A percentile compares a stretch with the other conserved stretches of the same genome.
phyloP scores from a whole-genome alignment of 2,113 vertebrate species.

The Nanorana parkeri region DNA sequence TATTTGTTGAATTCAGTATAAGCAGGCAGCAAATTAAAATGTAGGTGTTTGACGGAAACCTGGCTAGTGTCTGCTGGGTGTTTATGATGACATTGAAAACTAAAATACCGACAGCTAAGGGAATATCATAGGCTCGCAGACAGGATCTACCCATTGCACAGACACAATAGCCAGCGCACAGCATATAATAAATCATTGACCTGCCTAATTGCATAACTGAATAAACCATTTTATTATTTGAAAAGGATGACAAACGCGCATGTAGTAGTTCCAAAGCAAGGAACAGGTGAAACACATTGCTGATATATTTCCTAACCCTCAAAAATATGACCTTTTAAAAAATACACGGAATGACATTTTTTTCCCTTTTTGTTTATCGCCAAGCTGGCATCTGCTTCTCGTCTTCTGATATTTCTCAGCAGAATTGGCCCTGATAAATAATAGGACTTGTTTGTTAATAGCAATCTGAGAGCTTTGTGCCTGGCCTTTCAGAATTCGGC shows the following conservation, averaged over 20 bases:
- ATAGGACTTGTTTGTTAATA: slow-evolving; percentile 27
- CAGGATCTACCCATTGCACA: slow-evolving; percentile 2
- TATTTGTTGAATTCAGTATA: slow-evolving; percentile 28
- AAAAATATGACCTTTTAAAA: slow-evolving; percentile 55
- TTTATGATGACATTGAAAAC: slow-evolving; percentile 17
- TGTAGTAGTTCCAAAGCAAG: slow-evolving; percentile 9
- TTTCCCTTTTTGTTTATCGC: slow-evolving; percentile 42
- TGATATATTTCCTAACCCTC: slow-evolving; percentile 42
- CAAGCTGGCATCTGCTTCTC: slow-evolving; percentile 34
- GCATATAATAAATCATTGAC: slow-evolving; percentile 48
- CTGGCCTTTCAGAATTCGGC: slow-evolving; percentile 30
- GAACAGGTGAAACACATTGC: slow-evolving; percentile 45
- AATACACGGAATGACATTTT: slow-evolving; percentile 52
- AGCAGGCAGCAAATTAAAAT: slow-evolving; percentile 37
- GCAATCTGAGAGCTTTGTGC: slow-evolving; percentile 9
- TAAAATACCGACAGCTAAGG: slow-evolving; percentile 25
- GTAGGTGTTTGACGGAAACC: slow-evolving; percentile 29
- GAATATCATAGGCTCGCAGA: slow-evolving; percentile 26
- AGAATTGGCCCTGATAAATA: slow-evolving; percentile 47
- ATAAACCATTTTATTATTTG: slow-evolving; percentile 38
- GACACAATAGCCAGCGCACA: slow-evolving; percentile 15
- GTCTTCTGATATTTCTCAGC: slow-evolving; percentile 46
- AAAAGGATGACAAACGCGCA: slow-evolving; percentile 34
- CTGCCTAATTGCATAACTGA: slow-evolving; percentile 47
- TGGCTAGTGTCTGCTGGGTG: slow-evolving; percentile 26